Conservation (phyloP, 2,113 vertebrate genomes). For the Passer montanus region DNA sequence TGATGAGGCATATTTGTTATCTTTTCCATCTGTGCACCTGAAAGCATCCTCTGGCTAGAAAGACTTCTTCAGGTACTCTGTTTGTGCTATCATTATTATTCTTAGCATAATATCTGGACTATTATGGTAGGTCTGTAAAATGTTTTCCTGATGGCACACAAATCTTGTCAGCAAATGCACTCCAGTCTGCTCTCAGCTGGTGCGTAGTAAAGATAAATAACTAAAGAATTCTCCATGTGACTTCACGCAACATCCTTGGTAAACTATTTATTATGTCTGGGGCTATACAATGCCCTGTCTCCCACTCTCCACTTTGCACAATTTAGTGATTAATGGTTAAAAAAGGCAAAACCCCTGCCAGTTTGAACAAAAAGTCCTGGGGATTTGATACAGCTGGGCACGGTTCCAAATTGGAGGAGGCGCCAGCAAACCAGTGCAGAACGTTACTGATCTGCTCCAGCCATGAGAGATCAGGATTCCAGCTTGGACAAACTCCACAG, state of each 20-base stretch:
- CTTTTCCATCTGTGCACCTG: constrained; percentile 29
- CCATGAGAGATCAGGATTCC: not conserved
- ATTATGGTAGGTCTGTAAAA: constrained; percentile 17
- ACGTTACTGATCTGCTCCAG: constrained; percentile 9
- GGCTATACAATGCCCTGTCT: not conserved
- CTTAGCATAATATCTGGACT: not conserved
- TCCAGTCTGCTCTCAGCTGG: constrained; percentile 15
- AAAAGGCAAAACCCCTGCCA: constrained; percentile 27
- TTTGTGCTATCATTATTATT: not conserved
- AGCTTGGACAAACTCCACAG: not conserved
- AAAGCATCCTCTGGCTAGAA: not conserved
- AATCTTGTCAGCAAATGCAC: constrained; percentile 34
- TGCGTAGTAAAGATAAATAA: constrained; percentile 50
- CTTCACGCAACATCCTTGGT: constrained; percentile 26
- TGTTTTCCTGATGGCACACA: constrained; percentile 35
- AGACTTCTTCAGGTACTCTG: not conserved
- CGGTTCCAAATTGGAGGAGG: not conserved
- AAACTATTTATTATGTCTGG: constrained; percentile 53
- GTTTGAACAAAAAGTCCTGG: constrained; percentile 62
- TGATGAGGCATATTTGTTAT: constrained; percentile 22
- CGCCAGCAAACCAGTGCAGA: constrained; percentile 36
- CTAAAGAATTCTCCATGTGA: not conserved
- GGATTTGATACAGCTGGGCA: constrained; percentile 31
- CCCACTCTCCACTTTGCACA: constrained; percentile 29
- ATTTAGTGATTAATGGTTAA: constrained; percentile 53